Percentiles rank a stretch among this genome's conserved stretches.
Conservation (phyloP, 2,888 invertebrate genomes). For the Lasioglossum morio region DNA sequence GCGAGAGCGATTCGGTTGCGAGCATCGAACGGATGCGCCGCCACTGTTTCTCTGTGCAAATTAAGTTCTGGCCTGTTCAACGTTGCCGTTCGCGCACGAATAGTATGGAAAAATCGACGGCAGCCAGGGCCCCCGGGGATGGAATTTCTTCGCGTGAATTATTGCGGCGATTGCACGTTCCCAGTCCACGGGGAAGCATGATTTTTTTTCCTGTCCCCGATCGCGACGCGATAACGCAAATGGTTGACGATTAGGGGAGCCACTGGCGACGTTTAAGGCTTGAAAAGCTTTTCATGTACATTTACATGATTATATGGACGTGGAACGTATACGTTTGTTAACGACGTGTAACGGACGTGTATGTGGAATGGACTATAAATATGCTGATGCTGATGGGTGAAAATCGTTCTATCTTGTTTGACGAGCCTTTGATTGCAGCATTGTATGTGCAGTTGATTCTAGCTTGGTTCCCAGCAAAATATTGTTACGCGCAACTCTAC, state of each 20-base stretch:
- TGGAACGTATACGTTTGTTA: not conserved
- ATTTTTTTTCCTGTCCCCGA: not conserved
- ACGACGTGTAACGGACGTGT: not conserved
- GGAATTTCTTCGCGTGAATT: conserved; percentile 20
- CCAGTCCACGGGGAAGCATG: not conserved
- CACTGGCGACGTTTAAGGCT: not conserved
- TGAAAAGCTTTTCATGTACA: not conserved
- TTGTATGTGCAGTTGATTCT: not conserved
- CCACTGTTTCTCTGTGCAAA: conserved; percentile 67
- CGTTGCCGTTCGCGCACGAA: conserved; percentile 37
- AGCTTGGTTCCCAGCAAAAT: not conserved
- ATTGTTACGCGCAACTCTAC: not conserved
- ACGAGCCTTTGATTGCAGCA: not conserved
- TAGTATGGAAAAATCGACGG: conserved; percentile 58
- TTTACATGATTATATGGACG: not conserved
- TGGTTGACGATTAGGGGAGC: not conserved
- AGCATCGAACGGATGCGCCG: conserved; percentile 65
- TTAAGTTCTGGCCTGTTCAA: conserved; percentile 60
- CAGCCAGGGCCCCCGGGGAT: conserved; percentile 7
- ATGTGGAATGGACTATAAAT: not conserved
- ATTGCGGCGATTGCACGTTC: conserved; percentile 13
- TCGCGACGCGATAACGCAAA: not conserved
- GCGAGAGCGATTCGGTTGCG: conserved; percentile 62
- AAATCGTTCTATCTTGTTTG: not conserved
- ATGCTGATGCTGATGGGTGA: not conserved